Evolutionary conservation across 2,888 invertebrate species (phyloP).

Genomic region (Nephrotoma appendiculata): DNA sequence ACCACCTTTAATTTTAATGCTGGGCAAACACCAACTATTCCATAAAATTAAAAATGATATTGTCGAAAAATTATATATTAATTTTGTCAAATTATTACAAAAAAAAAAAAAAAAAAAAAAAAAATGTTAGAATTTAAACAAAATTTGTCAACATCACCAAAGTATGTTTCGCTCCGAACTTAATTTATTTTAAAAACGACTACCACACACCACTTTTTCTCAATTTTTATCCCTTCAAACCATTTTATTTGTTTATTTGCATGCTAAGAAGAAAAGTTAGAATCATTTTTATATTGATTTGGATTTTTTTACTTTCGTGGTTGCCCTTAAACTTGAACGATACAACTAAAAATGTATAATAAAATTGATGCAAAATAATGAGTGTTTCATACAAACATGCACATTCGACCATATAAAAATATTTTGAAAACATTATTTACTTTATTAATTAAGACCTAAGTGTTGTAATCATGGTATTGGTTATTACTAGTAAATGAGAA

Average conservation of each 20-base stretch:
- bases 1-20: background rate
- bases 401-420: background rate
- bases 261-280: background rate
- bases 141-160: background rate
- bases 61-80: background rate
- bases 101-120: background rate
- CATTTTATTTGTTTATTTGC: slow-evolving; percentile 2
- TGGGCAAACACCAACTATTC: background rate
- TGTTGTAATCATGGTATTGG: too few relatives aligned
- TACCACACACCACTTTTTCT: slow-evolving; percentile 7
- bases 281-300: background rate
- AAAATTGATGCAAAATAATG: background rate
- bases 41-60: background rate
- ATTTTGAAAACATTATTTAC: background rate
- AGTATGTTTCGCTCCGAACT: background rate
- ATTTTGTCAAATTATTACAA: background rate
- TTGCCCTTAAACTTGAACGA: background rate
- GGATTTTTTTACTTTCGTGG: background rate
- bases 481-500: too few relatives aligned
- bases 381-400: background rate
- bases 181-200: background rate
- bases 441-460: too few relatives aligned
- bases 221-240: background rate
- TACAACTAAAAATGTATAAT: background rate
- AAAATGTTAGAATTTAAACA: background rate